Percentiles rank a stretch among this genome's conserved stretches.
These are phyloP conservation scores for Yponomeuta plumbellus DNA, from an alignment of 2,888 invertebrate species.

Conservation along the genomic window DNA sequence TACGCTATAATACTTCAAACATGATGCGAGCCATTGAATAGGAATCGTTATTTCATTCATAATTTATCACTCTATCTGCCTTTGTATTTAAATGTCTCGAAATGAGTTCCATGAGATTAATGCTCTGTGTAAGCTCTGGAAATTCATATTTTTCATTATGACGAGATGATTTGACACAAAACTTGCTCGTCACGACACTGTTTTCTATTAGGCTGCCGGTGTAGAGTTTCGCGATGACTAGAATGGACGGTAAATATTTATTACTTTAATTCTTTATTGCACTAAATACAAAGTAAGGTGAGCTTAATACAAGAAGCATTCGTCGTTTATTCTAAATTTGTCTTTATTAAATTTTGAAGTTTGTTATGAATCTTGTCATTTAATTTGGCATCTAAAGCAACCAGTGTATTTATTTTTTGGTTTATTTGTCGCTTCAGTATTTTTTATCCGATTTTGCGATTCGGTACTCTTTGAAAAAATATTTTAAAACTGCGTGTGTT, in stretches of 20 bases:
- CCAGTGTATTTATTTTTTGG: too few relatives aligned
- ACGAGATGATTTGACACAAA: conserved; percentile 64
- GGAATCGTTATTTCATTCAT: conserved; percentile 63
- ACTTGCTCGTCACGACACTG: conserved; percentile 52
- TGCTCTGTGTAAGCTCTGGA: conserved; percentile 39
- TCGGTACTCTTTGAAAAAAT: too few relatives aligned
- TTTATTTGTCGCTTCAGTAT: too few relatives aligned
- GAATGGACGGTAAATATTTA: not conserved
- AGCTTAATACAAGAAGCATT: too few relatives aligned
- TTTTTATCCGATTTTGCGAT: too few relatives aligned
- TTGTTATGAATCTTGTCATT: too few relatives aligned
- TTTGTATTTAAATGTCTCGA: conserved; percentile 66
- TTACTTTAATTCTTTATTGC: too few relatives aligned
- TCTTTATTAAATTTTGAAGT: too few relatives aligned
- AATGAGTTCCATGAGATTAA: conserved; percentile 58
- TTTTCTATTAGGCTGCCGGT: conserved; percentile 47
- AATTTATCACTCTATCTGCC: conserved; percentile 66
- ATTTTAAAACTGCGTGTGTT: too few relatives aligned
- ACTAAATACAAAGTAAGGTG: too few relatives aligned
- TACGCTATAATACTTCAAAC: conserved; percentile 54
- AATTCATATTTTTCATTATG: conserved; percentile 60
- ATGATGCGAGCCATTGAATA: conserved; percentile 48
- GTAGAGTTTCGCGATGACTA: conserved; percentile 28
- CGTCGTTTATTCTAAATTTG: too few relatives aligned
- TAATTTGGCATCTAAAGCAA: too few relatives aligned